A percentile compares a stretch with the other conserved stretches of the same genome.
phyloP scores from a whole-genome alignment of 2,888 invertebrate species.

The Laothoe populi region DNA sequence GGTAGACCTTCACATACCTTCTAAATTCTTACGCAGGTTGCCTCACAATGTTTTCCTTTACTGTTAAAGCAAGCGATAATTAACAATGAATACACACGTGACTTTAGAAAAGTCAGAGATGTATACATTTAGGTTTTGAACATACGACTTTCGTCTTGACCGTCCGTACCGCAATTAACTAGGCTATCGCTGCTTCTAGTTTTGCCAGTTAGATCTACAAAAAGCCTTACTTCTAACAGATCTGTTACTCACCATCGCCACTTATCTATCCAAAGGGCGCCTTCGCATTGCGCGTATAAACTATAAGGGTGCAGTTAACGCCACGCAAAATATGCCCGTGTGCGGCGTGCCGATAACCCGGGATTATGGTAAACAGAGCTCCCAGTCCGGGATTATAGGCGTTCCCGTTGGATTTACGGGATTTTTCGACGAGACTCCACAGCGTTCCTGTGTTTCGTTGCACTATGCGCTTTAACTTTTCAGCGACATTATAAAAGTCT shows the following conservation, averaged over 20 bases:
- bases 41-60: too few species aligned
- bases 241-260: background rate
- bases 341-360: constrained; percentile 60
- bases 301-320: constrained; percentile 26
- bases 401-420: constrained; percentile 60
- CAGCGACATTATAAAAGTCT: background rate
- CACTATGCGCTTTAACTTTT: constrained; percentile 34
- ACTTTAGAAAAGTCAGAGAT: too few species aligned
- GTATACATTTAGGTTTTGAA: too few species aligned
- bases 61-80: too few species aligned
- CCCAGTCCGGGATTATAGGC: constrained; percentile 55
- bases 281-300: constrained; percentile 1
- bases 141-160: too few species aligned
- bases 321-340: constrained; percentile 55
- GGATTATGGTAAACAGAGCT: constrained; percentile 68
- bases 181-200: too few species aligned
- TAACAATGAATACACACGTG: too few species aligned
- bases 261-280: constrained; percentile 12
- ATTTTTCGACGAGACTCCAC: constrained; percentile 54
- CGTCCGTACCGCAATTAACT: too few species aligned
- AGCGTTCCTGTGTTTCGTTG: constrained; percentile 25
- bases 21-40: too few species aligned
- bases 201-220: too few species aligned
- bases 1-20: too few species aligned
- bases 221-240: background rate